Base-by-base conservation (phyloP, 2,888 invertebrate species). In the Leptinotarsa peninsularis region DNA sequence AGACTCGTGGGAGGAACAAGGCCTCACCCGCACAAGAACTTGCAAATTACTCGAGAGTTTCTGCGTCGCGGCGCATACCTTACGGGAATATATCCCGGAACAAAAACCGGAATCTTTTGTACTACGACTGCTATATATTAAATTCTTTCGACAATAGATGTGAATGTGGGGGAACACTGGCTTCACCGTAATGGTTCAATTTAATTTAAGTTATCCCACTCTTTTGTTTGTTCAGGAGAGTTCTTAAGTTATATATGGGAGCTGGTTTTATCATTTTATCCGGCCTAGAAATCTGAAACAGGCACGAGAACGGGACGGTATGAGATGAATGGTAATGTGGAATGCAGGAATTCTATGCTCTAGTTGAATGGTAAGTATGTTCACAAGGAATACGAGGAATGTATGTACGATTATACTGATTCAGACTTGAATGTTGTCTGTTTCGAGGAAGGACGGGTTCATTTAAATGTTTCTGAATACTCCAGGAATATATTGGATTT, bases 11-110 rank as follows among this genome's bases (percentile, higher is more conserved):
- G 14, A 58, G 66, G 7, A 33, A 66, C 60, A 54, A 67, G 60
- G 50, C 72, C 72, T 54, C 49, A 52, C 60, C 72, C 71, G 27
- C 60, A 49, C 67, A 75, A 73, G 77, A 81, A 81, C 81, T 80
- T 79, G 80, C 77, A 80, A 83, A 83, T 81, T 80, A 80, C 81
- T 81, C 73, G 79, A 80, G 80, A 81, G 80, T 82, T 81, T 82
- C 81, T 73, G 73, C 80, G 76, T 78, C 73, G 78, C 56, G 43
- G 27, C 56, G 56, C 82, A 78, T 80, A 78, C 81, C 80, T 76
- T 74, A 49, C 66, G 77, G 77, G 76, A 79, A 78, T 78, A 80
- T 79, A 56, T 73, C 72, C 52, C 68, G 68, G 76, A 74, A 73
- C 78, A 79, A 79, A 77, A 80, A 80, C 78, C 72, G 73, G 75